Evolutionary conservation across 2,797 vertebrate species (phyloP).

Genomic region (Melanotaenia boesemani): DNA sequence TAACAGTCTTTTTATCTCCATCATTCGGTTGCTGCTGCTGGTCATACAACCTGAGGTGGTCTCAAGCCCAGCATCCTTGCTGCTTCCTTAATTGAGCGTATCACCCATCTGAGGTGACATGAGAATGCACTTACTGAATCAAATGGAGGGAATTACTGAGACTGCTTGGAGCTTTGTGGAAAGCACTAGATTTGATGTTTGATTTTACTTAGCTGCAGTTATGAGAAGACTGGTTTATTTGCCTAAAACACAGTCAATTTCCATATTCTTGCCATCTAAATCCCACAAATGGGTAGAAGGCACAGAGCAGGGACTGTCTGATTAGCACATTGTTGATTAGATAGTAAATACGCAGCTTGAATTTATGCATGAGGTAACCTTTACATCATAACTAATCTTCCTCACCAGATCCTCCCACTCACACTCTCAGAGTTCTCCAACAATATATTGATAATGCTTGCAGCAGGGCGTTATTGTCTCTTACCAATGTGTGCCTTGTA

Average conservation of each 20-base stretch:
- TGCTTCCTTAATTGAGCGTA: no score
- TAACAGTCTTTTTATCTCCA: no score
- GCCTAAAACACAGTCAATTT: slow-evolving; percentile 52
- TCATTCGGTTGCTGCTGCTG: slow-evolving; percentile 14
- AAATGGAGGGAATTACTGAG: slow-evolving; percentile 62
- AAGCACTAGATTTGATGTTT: slow-evolving; percentile 59
- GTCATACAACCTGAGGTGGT: slow-evolving; percentile 39
- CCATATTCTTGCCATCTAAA: slow-evolving; percentile 47
- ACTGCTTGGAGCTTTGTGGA: slow-evolving; percentile 43
- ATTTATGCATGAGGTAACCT: slow-evolving; percentile 75
- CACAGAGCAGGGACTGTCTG: slow-evolving; percentile 40
- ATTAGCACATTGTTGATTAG: slow-evolving; percentile 71
- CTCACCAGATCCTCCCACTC: slow-evolving; percentile 62
- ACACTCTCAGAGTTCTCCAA: slow-evolving; percentile 38
- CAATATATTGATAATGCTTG: slow-evolving; percentile 74
- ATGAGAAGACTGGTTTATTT: slow-evolving; percentile 41
- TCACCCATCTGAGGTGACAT: slow-evolving; percentile 30
- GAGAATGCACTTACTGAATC: slow-evolving; percentile 39
- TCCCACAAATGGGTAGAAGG: slow-evolving; percentile 24
- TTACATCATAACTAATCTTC: slow-evolving; percentile 71
- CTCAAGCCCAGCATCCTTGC: slow-evolving; percentile 12
- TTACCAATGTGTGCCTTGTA: slow-evolving; percentile 63
- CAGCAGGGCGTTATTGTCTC: slow-evolving; percentile 62
- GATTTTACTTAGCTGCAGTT: slow-evolving; percentile 51
- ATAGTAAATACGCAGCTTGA: slow-evolving; percentile 57